Evolutionary conservation across 1,140 invertebrate species (phyloP), one percentile per base, ranked within the genome.

Genomic region (Neuroterus valhalla): DNA sequence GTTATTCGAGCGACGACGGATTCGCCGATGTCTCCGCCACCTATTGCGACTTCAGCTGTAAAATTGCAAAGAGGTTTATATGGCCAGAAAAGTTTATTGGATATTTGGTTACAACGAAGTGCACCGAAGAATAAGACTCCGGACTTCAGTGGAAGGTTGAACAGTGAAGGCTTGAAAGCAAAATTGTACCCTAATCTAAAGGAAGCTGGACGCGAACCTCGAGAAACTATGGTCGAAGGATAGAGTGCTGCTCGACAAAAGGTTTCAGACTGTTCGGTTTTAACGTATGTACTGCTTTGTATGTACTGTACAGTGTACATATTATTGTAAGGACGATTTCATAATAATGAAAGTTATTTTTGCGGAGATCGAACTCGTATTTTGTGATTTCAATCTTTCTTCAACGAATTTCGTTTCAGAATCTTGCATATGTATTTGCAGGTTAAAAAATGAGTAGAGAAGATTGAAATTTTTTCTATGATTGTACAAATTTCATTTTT

Each of bases 161-260:
- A 93, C 67, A 93, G 93, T n/a, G 94, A 93, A 0, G 92, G 93
- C 2, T 89, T 89, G 46, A 89, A 94, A 43, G 95, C 95, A 0
- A 94, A 95, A 79, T 86, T 98, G 1, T 98, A 97, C 89, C 91
- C 94, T 0, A 94, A 96, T 80, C 89, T 96, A 23, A 94, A 94
- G 67, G 89, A 90, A 66, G 71, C 71, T 15, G 82, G 83, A n/a
- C 71, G 85, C 45, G 86, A 88, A 68, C 83, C 83, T 12, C 83
- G 88, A 1, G 89, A 90, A 38, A 80, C 88, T 0, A 86, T 89
- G 12, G 44, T 89, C 10, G 88, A 90, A 17, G 85, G 84, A 38
- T 88, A 71, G 82, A 17, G 15, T 55, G 6, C 6, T 21, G 31
- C 11, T 31, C 23, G 3, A 21, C 43, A 67, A 48, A 45, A 46